A percentile compares a stretch with the other conserved stretches of the same genome.
phyloP scores from a whole-genome alignment of 2,888 invertebrate genomes.

The Erebia ligea region DNA sequence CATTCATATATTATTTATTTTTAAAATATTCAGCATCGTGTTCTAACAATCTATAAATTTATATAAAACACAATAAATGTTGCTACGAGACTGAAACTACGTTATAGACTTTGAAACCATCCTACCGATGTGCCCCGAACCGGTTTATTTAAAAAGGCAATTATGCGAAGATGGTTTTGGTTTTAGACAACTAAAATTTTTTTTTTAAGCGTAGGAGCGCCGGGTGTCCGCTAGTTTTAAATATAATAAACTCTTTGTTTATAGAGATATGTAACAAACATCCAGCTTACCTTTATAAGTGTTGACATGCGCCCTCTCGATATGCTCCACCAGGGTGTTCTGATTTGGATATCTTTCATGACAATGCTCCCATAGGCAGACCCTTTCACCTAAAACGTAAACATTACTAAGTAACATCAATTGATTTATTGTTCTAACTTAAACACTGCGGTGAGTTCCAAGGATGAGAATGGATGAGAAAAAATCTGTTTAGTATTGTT shows the following conservation, averaged over 20 bases:
- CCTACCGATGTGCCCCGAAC: too few relatives aligned
- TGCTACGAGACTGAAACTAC: too few relatives aligned
- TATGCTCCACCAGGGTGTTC: slow-evolving; percentile 90
- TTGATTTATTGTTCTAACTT: slow-evolving; percentile 33
- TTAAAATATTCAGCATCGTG: too few relatives aligned
- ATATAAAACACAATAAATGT: too few relatives aligned
- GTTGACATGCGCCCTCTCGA: slow-evolving; percentile 94
- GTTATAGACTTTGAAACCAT: too few relatives aligned
- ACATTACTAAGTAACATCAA: slow-evolving; percentile 31
- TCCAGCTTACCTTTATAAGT: slow-evolving; percentile 84
- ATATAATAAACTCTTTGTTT: neutral
- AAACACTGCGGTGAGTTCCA: slow-evolving; percentile 18
- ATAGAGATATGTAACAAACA: neutral
- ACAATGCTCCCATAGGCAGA: slow-evolving; percentile 95
- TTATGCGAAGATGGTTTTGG: too few relatives aligned
- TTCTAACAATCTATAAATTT: too few relatives aligned
- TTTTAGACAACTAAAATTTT: too few relatives aligned
- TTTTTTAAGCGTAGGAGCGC: too few relatives aligned
- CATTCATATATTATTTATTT: too few relatives aligned
- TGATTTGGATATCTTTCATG: slow-evolving; percentile 91
- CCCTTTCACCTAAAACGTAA: slow-evolving; percentile 67
- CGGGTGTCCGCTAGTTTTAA: too few relatives aligned
- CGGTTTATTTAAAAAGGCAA: too few relatives aligned
- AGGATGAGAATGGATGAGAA: slow-evolving; percentile 12
- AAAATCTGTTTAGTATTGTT: slow-evolving; percentile 5